Evolutionary conservation across 1,140 invertebrate species (phyloP), one percentile per base, ranked within the genome.

Genomic region (Drosophila athabasca): DNA sequence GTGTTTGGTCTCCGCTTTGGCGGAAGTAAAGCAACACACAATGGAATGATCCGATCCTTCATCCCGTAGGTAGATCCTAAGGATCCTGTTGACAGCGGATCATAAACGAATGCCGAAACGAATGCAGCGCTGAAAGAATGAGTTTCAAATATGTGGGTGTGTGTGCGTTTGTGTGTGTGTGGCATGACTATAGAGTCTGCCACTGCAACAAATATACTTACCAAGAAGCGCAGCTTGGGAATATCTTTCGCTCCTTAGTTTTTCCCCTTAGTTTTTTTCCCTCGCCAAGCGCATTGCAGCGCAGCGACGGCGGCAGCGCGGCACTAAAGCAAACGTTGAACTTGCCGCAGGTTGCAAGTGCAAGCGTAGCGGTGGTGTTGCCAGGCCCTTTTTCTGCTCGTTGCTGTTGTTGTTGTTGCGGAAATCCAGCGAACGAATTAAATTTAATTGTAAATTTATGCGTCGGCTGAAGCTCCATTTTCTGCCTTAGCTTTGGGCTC

Each of bases 391-490:
- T 74, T 62, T 81, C 57, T 8, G 29, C 7, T 8, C 3, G 26
- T 17, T 43, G 24, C 17, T 44, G 54, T 61, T 73, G 49, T 52
- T 59, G 44, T 7, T 66, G 22, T 51, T 79, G 83, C 83, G 83
- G 83, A 87, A 87, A 87, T 76, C 75, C 83, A 87, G 64, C 79
- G 51, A 87, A 79, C 79, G 83, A 87, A 83, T 87, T 83, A 79
- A 78, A 88, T 87, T 87, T 87, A 88, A 87, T 87, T 87, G 83
- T 87, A 87, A 87, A 87, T 87, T 87, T 88, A 87, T 87, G 83
- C 83, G 76, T 83, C 62, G 67, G 44, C 44, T 62, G 31, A 35
- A 35, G 31, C 31, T 35, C 31, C 9, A 35, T 35, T 35, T 35
- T 35, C 31, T 35, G 31, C 31, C 3, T 4, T 11, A 9, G 31